These are phyloP conservation scores for Pogonus chalceus DNA, from an alignment of 1,140 invertebrate species.

Conservation along the genomic window DNA sequence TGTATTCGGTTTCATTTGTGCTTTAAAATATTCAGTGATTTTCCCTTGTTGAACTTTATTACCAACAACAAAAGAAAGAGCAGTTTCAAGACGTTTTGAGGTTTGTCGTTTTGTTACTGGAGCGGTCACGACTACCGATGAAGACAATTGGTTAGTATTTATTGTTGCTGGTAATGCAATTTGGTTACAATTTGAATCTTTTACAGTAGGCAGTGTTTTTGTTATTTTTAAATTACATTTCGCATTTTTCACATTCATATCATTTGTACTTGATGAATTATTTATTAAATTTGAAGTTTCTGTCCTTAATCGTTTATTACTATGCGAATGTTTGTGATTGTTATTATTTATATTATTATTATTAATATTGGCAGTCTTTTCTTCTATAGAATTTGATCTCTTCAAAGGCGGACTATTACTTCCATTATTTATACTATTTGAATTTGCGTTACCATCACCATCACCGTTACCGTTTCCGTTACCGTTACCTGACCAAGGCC, in stretches of 20 bases:
- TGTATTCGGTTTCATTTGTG: slow-evolving; percentile 60
- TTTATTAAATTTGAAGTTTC: slow-evolving; percentile 10
- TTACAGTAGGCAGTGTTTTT: slow-evolving; percentile 30
- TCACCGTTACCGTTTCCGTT: slow-evolving; percentile 18
- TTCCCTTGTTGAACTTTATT: slow-evolving; percentile 42
- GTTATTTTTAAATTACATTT: no score
- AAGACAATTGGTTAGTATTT: not conserved
- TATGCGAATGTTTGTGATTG: slow-evolving; percentile 10
- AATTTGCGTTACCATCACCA: not conserved
- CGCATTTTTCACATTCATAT: slow-evolving; percentile 2
- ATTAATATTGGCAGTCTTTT: slow-evolving; percentile 18
- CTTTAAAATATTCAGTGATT: slow-evolving; percentile 74
- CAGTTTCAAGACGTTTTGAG: slow-evolving; percentile 33
- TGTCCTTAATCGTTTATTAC: slow-evolving; percentile 11
- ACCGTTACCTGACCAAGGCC: slow-evolving; percentile 30
- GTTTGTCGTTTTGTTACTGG: slow-evolving; percentile 34
- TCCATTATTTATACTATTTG: no score
- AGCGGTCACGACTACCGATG: slow-evolving; percentile 21
- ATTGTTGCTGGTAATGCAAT: slow-evolving; percentile 7
- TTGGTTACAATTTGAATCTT: slow-evolving; percentile 15
- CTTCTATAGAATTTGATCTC: slow-evolving; percentile 11
- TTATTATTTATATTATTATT: slow-evolving; percentile 12
- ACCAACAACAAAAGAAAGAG: slow-evolving; percentile 16
- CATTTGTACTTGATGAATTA: not conserved
- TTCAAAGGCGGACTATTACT: slow-evolving; percentile 1